phyloP scores from a whole-genome alignment of 2,888 invertebrate genomes.

The Cyclophora albipunctata region DNA sequence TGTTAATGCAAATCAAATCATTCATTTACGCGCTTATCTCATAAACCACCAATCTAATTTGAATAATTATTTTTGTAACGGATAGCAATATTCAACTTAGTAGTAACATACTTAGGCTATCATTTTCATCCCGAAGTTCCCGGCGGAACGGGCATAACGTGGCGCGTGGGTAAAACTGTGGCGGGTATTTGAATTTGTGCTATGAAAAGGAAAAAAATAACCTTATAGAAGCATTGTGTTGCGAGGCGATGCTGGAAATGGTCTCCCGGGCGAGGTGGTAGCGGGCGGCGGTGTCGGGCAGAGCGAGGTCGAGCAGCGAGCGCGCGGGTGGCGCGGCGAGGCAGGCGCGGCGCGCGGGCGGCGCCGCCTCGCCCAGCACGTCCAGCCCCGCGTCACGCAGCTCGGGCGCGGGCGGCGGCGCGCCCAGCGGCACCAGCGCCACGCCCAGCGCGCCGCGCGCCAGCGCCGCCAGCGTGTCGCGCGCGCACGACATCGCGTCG shows the following conservation, averaged over 20 bases:
- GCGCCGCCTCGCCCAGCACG: slow-evolving; percentile 43
- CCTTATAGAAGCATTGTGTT: not conserved
- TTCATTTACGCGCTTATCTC: too few species aligned
- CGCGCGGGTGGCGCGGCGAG: slow-evolving; percentile 26
- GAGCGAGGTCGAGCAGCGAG: slow-evolving; percentile 47
- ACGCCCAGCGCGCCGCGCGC: slow-evolving; percentile 20
- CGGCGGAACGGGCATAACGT: too few species aligned
- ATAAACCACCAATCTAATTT: too few species aligned
- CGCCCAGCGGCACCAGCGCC: slow-evolving; percentile 21
- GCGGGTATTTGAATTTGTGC: too few species aligned
- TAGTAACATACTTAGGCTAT: too few species aligned
- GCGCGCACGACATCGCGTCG: slow-evolving; percentile 36
- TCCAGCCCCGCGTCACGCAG: slow-evolving; percentile 47
- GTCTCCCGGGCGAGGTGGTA: slow-evolving; percentile 22
- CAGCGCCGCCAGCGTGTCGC: slow-evolving; percentile 23
- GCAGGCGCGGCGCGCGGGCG: slow-evolving; percentile 43
- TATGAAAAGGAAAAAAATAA: not conserved
- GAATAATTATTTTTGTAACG: too few species aligned
- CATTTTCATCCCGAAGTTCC: too few species aligned
- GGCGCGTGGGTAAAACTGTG: too few species aligned
- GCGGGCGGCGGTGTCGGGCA: slow-evolving; percentile 22
- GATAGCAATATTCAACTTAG: too few species aligned
- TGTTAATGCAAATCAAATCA: too few species aligned
- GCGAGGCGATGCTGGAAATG: slow-evolving; percentile 1
- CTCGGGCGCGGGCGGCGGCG: slow-evolving; percentile 21